Conservation (phyloP, 2,113 vertebrate species). For the Bungarus multicinctus region DNA sequence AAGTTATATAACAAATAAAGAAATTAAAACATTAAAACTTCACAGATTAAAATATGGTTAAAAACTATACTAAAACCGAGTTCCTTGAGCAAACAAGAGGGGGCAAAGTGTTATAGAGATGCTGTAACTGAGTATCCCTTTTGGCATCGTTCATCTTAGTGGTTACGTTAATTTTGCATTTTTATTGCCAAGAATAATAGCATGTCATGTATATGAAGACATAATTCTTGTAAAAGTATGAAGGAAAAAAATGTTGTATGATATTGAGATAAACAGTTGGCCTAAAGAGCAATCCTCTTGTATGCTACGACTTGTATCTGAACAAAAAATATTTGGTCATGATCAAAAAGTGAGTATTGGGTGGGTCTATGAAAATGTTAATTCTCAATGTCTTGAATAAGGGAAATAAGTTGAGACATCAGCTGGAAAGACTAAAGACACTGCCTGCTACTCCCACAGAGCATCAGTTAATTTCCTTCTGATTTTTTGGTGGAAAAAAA, state of each 20-base stretch:
- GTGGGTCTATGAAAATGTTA: not conserved
- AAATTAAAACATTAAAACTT: not conserved
- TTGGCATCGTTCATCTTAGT: constrained; percentile 13
- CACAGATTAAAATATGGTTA: not conserved
- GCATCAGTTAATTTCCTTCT: not conserved
- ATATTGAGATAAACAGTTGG: not conserved
- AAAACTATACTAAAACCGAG: not conserved
- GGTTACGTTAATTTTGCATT: not conserved
- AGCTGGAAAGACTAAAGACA: not conserved
- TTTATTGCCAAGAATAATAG: not conserved
- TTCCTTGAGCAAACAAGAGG: not conserved
- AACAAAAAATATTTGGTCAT: not conserved
- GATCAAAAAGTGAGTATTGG: not conserved
- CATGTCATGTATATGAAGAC: not conserved
- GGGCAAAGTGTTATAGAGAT: not conserved
- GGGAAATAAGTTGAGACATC: not conserved
- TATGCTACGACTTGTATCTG: not conserved
- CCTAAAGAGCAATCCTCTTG: not conserved
- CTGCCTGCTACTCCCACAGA: not conserved
- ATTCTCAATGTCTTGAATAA: not conserved
- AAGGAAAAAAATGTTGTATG: not conserved
- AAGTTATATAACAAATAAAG: not conserved
- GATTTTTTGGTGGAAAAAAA: not conserved
- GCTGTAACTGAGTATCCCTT: not conserved
- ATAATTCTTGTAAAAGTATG: not conserved